Evolutionary conservation across 2,113 vertebrate species (phyloP).

Genomic region (Podarcis cretensis): DNA sequence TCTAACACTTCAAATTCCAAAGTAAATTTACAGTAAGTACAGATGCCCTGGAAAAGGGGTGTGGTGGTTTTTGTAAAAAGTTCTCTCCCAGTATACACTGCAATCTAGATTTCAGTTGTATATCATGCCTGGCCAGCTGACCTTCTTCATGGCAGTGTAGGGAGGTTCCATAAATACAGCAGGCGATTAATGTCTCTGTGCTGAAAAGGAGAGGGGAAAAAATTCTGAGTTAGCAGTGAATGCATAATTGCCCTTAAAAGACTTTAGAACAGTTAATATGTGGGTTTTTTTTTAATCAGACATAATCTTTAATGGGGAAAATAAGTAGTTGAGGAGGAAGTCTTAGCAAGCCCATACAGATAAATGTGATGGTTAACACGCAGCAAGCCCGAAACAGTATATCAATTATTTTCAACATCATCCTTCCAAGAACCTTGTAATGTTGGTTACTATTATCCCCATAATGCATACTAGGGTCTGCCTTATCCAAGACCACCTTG

Average conservation of each 20-base stretch:
- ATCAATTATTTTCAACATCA: background rate
- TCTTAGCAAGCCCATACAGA: background rate
- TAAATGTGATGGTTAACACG: background rate
- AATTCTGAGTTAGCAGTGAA: background rate
- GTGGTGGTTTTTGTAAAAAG: slow-evolving; percentile 27
- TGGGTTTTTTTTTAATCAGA: background rate
- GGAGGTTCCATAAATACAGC: slow-evolving; percentile 81
- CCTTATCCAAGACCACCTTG: background rate
- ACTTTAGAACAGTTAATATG: background rate
- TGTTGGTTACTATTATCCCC: background rate
- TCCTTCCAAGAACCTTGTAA: background rate
- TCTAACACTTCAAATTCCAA: slow-evolving; percentile 72
- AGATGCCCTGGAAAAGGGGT: slow-evolving; percentile 61
- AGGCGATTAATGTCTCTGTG: slow-evolving; percentile 86
- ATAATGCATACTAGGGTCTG: background rate
- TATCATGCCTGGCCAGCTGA: slow-evolving; percentile 74
- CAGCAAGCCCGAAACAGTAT: background rate
- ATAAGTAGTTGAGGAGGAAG: background rate
- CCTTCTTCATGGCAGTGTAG: slow-evolving; percentile 76
- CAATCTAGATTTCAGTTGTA: slow-evolving; percentile 72
- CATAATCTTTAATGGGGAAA: background rate
- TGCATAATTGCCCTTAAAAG: background rate
- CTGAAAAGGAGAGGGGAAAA: slow-evolving; percentile 80
- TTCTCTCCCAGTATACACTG: slow-evolving; percentile 68
- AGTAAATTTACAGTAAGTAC: slow-evolving; percentile 76